phyloP scores from a whole-genome alignment of 2,888 invertebrate genomes.

The Ephialtes manifestator region DNA sequence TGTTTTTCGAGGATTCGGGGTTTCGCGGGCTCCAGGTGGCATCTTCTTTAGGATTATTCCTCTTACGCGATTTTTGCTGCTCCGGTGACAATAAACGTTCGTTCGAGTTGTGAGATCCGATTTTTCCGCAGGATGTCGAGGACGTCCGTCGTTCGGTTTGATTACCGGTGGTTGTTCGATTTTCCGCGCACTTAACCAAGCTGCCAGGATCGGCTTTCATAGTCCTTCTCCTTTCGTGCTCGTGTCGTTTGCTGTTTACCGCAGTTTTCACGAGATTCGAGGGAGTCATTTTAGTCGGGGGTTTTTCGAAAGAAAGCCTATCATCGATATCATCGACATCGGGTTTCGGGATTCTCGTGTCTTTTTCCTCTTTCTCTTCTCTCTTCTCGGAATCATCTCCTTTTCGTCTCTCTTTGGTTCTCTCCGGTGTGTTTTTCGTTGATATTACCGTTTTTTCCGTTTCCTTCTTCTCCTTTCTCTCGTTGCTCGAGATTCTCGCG shows the following conservation, averaged over 20 bases:
- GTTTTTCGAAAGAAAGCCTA: slow-evolving; percentile 76
- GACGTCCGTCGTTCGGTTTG: slow-evolving; percentile 42
- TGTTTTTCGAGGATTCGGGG: slow-evolving; percentile 70
- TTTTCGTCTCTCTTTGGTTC: slow-evolving; percentile 70
- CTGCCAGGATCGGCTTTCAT: slow-evolving; percentile 86
- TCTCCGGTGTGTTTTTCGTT: slow-evolving; percentile 2
- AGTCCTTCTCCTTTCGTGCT: slow-evolving; percentile 87
- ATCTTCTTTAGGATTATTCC: slow-evolving; percentile 74
- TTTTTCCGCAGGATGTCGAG: background rate
- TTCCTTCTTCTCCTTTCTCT: slow-evolving; percentile 51
- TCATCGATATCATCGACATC: slow-evolving; percentile 61
- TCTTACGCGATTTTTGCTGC: slow-evolving; percentile 85
- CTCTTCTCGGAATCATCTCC: slow-evolving; percentile 38
- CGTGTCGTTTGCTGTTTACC: slow-evolving; percentile 88
- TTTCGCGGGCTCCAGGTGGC: slow-evolving; percentile 84
- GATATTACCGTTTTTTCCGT: background rate
- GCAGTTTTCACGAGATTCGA: slow-evolving; percentile 90
- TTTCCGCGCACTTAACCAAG: slow-evolving; percentile 84
- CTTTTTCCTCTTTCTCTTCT: slow-evolving; percentile 46
- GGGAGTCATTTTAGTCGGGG: slow-evolving; percentile 86
- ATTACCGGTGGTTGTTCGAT: slow-evolving; percentile 67
- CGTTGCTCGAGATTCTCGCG: slow-evolving; percentile 57
- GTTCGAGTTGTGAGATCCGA: background rate
- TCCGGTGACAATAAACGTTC: slow-evolving; percentile 6
- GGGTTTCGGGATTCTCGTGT: slow-evolving; percentile 77